Base-by-base conservation (phyloP, 2,888 invertebrate genomes). In the Noctua fimbriata region DNA sequence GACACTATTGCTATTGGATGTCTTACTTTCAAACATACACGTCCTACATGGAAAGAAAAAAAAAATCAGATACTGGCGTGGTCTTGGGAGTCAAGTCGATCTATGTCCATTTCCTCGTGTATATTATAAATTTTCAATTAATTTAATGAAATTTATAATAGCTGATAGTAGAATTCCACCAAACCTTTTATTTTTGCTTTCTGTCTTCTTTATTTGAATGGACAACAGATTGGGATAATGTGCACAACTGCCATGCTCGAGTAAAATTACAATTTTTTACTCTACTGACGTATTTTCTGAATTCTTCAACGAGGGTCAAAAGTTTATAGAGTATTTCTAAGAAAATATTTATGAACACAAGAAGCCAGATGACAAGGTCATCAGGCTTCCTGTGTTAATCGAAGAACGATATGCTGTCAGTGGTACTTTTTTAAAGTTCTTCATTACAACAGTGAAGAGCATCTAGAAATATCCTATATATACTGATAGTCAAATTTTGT, bases 1-100 rank as follows among this genome's bases (percentile, higher is more conserved):
- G 69, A 81, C 52, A 81, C 83, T 86, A 82, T 90, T 88, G 82
- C 88, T 86, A 88, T 87, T 73, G 67, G 72, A 70, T 78, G 77
- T 77, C 65, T 83, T 80, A 60, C 76, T 73, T 58, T 75, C 18
- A 28, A 55, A 65, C 32, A 47, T 76, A 12, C 16, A 21, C 14
- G 5, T 58, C n/a, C n/a, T n/a, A 14, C 5, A 14, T 12, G 5
- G 12, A n/a, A n/a, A 58, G 4, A 12, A n/a, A n/a, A 58, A 58
- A n/a, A 5, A n/a, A 4, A 58, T 55, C n/a, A 14, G 58, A 14
- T n/a, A 4, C 58, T n/a, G 10, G 58, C 55, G 55, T 58, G 24
- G 24, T 58, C 24, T n/a, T 12, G 24, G 24, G 55, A 55, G 55
- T 55, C 55, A 10, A n/a, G 10, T n/a, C 3, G 24, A 10, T 21